A percentile compares a stretch with the other conserved stretches of the same genome.
Conservation (phyloP, 2,113 vertebrate genomes). For the Channa maculata region DNA sequence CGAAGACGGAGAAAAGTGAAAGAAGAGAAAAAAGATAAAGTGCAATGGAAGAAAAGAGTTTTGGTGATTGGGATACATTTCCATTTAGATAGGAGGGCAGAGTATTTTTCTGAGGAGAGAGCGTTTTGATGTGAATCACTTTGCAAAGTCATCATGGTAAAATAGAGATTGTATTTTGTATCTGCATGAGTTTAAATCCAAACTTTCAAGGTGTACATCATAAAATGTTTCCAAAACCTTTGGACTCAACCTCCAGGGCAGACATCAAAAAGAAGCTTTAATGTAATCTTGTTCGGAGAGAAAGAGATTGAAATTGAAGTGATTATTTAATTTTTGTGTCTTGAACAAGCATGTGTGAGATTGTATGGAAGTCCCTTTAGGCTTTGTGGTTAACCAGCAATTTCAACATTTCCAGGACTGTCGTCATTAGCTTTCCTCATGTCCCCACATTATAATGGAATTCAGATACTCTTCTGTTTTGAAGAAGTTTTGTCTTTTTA, state of each 20-base stretch:
- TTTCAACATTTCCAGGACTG: slow-evolving; percentile 49
- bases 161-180: slow-evolving; percentile 54
- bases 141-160: slow-evolving; percentile 62
- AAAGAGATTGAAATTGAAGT: slow-evolving; percentile 66
- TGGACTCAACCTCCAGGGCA: slow-evolving; percentile 46
- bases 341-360: slow-evolving; percentile 29
- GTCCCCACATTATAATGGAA: slow-evolving; percentile 22
- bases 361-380: slow-evolving; percentile 48
- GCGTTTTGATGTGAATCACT: slow-evolving; percentile 68
- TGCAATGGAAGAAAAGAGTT: slow-evolving; percentile 23
- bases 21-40: slow-evolving; percentile 27
- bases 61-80: slow-evolving; percentile 71
- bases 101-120: slow-evolving; percentile 62
- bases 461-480: slow-evolving; percentile 19
- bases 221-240: slow-evolving; percentile 49
- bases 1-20: slow-evolving; percentile 21
- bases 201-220: slow-evolving; percentile 63
- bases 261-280: slow-evolving; percentile 68
- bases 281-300: slow-evolving; percentile 66
- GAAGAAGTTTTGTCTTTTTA: slow-evolving; percentile 3
- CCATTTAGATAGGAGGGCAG: slow-evolving; percentile 79
- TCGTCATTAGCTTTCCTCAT: slow-evolving; percentile 28
- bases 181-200: slow-evolving; percentile 55
- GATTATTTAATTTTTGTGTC: slow-evolving; percentile 70
- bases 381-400: slow-evolving; percentile 59